Conservation (phyloP, 2,888 invertebrate genomes). For the Drosophila cognata region DNA sequence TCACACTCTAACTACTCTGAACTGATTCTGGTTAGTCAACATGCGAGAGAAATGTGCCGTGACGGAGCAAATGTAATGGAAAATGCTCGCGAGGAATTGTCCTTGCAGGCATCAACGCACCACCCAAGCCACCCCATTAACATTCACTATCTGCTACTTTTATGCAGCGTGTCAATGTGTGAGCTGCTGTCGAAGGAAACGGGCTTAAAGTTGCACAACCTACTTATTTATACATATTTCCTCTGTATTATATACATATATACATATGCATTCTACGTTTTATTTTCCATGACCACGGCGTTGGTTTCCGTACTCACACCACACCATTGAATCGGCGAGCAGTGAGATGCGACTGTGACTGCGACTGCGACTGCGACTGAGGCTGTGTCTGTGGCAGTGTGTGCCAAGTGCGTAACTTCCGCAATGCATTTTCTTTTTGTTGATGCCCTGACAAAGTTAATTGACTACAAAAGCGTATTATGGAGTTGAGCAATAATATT, state of each 20-base stretch:
- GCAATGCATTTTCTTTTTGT: conserved; percentile 20
- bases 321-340: conserved; percentile 9
- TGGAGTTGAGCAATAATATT: not conserved
- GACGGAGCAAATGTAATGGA: conserved; percentile 77
- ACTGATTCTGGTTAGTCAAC: conserved; percentile 60
- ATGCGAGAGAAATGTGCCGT: conserved; percentile 75
- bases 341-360: conserved; percentile 6
- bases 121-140: conserved; percentile 18
- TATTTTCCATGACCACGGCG: conserved; percentile 56
- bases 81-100: conserved; percentile 56
- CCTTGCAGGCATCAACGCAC: conserved; percentile 1
- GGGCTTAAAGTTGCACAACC: conserved; percentile 45
- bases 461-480: not conserved
- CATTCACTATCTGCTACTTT: conserved; percentile 63
- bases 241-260: not conserved
- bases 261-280: conserved; percentile 45
- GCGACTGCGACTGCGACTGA: conserved; percentile 7
- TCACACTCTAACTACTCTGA: not conserved
- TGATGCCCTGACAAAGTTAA: conserved; percentile 10
- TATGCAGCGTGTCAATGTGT: conserved; percentile 71
- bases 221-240: conserved; percentile 32
- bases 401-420: conserved; percentile 72
- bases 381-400: conserved; percentile 14
- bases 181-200: conserved; percentile 50
- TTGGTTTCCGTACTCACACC: conserved; percentile 49